phyloP scores from a whole-genome alignment of 1,140 invertebrate genomes.

The Stegodyphus dumicola region DNA sequence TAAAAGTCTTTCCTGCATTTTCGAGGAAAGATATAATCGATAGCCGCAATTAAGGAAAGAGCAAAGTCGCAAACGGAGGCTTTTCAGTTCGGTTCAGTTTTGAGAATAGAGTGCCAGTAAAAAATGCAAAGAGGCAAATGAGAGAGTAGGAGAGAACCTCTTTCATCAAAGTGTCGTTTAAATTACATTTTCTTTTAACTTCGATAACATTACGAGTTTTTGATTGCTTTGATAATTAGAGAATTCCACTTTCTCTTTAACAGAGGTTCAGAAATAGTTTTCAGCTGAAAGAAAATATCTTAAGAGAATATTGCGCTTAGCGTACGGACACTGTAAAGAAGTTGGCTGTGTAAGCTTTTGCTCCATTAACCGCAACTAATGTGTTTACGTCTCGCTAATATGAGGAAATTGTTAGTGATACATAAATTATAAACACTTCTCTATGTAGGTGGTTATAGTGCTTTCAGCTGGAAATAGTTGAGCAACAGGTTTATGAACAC shows the following conservation, averaged over 20 bases:
- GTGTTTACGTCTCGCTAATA: no score
- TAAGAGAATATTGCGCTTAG: no score
- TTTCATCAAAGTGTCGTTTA: constrained; percentile 54
- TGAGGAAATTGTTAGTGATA: no score
- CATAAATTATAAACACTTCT: no score
- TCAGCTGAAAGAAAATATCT: no score
- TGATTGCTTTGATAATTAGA: constrained; percentile 54
- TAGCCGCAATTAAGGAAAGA: constrained; percentile 42
- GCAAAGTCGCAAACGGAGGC: neutral
- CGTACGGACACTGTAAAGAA: neutral
- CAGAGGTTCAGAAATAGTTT: neutral
- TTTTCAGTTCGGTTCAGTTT: neutral
- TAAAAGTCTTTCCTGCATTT: constrained; percentile 6
- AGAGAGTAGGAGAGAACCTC: neutral
- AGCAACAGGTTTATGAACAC: no score
- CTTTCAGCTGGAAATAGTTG: no score
- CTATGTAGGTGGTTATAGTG: no score
- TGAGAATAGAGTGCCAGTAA: neutral
- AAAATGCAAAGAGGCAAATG: constrained; percentile 9
- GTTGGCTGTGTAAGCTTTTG: no score
- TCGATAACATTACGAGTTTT: constrained; percentile 44
- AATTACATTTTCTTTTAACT: constrained; percentile 46
- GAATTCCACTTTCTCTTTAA: constrained; percentile 31
- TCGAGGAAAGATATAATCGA: constrained; percentile 35
- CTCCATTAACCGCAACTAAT: no score